Percentiles rank a stretch among this genome's conserved stretches.
Conservation (phyloP, 92 coral and sea anemone species). For the Paramuricea clavata region DNA sequence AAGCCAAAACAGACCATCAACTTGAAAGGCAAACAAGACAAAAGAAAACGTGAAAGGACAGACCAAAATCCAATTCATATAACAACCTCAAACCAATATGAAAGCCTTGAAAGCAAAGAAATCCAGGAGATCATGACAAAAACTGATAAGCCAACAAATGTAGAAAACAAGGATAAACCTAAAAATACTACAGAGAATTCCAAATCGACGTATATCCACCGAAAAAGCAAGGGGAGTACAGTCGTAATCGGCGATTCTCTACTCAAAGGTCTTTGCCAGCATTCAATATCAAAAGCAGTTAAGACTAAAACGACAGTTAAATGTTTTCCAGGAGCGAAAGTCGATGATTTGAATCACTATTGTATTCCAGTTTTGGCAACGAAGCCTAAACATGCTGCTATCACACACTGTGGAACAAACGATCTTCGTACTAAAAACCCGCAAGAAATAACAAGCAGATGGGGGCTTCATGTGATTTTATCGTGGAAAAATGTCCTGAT, state of each 20-base stretch:
- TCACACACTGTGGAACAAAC: not conserved
- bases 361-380: not conserved
- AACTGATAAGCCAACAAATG: not conserved
- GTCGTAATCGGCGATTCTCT: slow-evolving; percentile 6
- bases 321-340: not conserved
- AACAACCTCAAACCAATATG: not conserved
- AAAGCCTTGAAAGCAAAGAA: slow-evolving; percentile 3
- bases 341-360: not conserved
- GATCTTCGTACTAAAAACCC: not conserved
- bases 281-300: not conserved
- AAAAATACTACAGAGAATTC: not conserved
- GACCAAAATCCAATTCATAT: not conserved
- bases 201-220: too few relatives aligned
- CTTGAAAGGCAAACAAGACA: not conserved
- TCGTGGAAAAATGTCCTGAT: not conserved
- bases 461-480: not conserved
- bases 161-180: not conserved
- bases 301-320: not conserved
- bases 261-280: not conserved
- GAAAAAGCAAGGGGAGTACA: not conserved
- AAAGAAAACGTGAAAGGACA: not conserved
- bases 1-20: not conserved
- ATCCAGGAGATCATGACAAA: not conserved
- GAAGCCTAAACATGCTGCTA: not conserved
- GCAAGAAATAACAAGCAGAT: not conserved